Percentiles rank a stretch among this genome's conserved stretches.
These are phyloP conservation scores for Drosophila bocqueti DNA, from an alignment of 1,140 invertebrate genomes.

Conservation along the genomic window DNA sequence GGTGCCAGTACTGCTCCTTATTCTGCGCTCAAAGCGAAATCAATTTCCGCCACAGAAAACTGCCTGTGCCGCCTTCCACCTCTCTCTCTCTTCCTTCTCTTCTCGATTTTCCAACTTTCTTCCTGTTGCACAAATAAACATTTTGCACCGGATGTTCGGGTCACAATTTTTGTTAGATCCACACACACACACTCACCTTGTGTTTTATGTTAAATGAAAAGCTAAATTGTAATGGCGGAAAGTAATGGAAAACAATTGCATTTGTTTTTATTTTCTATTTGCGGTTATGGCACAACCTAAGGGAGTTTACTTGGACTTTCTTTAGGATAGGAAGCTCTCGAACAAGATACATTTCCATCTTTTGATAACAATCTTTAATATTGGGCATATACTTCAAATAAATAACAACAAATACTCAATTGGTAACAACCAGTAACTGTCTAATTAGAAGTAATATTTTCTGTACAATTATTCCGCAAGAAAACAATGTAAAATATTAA, in stretches of 20 bases:
- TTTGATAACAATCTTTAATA: background rate
- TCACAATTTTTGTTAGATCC: conserved; percentile 59
- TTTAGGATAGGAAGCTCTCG: too few relatives aligned
- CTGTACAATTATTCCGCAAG: conserved; percentile 1
- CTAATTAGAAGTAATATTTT: conserved; percentile 5
- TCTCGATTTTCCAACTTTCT: conserved; percentile 55
- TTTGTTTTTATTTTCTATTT: background rate
- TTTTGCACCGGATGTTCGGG: conserved; percentile 79
- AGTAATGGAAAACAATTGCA: conserved; percentile 24
- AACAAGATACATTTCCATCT: too few relatives aligned
- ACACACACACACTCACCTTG: conserved; percentile 3
- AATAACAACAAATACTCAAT: background rate
- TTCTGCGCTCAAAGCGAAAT: conserved; percentile 73
- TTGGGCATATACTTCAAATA: background rate
- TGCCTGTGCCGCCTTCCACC: conserved; percentile 25
- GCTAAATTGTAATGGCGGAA: conserved; percentile 8
- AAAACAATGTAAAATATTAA: conserved; percentile 1
- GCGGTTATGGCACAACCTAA: background rate
- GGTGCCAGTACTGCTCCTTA: conserved; percentile 55
- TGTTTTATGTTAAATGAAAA: conserved; percentile 24
- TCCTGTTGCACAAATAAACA: conserved; percentile 83
- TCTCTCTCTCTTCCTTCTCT: background rate
- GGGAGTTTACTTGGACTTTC: background rate
- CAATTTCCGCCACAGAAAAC: conserved; percentile 73
- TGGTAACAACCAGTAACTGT: background rate